Base-by-base conservation (phyloP, 2,113 vertebrate genomes). In the Spheniscus mendiculus region DNA sequence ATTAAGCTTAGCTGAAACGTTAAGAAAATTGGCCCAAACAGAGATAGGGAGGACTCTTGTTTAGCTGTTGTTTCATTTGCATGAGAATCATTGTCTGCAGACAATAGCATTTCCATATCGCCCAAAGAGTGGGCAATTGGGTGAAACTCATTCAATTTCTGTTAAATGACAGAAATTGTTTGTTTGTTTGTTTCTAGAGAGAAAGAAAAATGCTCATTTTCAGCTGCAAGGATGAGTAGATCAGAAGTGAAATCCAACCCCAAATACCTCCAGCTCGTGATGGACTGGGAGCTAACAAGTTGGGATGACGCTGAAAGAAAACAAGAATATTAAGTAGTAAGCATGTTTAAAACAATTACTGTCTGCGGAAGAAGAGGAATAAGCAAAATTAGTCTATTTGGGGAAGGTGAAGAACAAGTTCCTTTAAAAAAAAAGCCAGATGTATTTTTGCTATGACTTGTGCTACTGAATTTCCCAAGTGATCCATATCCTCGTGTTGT, bases 21-120 rank as follows among this genome's bases (percentile, higher is more conserved):
- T 95, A 98, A 98, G 98, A 98, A 99, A 98, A 98, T 98, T 98
- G 98, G 97, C 96, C 98, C 97, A 98, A 98, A 98, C 97, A 98
- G 95, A 98, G 95, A 97, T 98, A 96, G 96, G 91, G 90, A 96
- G 89, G 94, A 87, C 88, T 97, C 93, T 95, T 97, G 90, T 97
- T 98, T 97, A 90, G 96, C 80, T 96, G 96, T 92, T 97, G 80
- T 97, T 97, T 97, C 97, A 97, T 97, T 98, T 97, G 94, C 94
- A 96, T 94, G 89, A 86, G 83, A 86, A 89, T 93, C 89, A 96
- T 97, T 98, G 94, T 97, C 76, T 45, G 63, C 53, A 84, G 95
- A 98, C 97, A 98, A 98, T 98, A 62, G 90, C 92, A 96, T 97
- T 96, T 90, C 79, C 83, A 92, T 97, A 94, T 95, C 89, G 6